Percentiles rank a stretch among this genome's conserved stretches.
These are phyloP conservation scores for Archips xylosteana DNA, from an alignment of 2,888 invertebrate genomes.

Conservation along the genomic window DNA sequence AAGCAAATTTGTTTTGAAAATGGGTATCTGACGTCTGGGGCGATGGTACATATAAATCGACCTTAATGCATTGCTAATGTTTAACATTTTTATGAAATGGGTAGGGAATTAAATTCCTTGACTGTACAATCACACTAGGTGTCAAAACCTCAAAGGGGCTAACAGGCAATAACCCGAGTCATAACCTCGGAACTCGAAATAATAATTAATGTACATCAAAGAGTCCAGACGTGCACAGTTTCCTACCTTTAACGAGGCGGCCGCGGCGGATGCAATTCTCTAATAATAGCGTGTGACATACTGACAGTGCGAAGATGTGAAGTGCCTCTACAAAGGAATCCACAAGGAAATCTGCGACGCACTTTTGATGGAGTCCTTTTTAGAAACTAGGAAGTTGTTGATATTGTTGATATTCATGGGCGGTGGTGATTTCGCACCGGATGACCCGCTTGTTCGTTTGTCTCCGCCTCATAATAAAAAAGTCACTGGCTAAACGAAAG, in stretches of 20 bases:
- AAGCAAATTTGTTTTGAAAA: too few species aligned
- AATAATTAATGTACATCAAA: slow-evolving; percentile 15
- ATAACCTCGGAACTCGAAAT: slow-evolving; percentile 7
- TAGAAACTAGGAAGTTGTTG: too few species aligned
- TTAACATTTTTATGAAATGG: too few species aligned
- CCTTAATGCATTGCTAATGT: too few species aligned
- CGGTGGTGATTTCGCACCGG: too few species aligned
- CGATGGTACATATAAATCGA: too few species aligned
- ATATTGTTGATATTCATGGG: too few species aligned
- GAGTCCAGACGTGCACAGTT: slow-evolving; percentile 12
- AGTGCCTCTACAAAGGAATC: background rate
- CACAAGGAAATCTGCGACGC: background rate
- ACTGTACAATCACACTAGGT: slow-evolving; percentile 7
- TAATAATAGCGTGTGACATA: slow-evolving; percentile 27
- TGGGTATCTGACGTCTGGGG: too few species aligned
- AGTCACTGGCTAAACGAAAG: too few species aligned
- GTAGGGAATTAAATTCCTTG: too few species aligned
- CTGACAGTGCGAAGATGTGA: slow-evolving; percentile 7
- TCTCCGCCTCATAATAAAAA: too few species aligned
- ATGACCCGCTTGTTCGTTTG: too few species aligned
- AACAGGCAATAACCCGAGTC: slow-evolving; percentile 9
- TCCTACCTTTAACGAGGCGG: slow-evolving; percentile 20
- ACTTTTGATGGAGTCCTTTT: background rate
- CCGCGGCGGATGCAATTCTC: slow-evolving; percentile 23
- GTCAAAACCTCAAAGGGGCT: slow-evolving; percentile 13